Conservation (phyloP, 2,888 invertebrate genomes). For the Argyra leucocephala region DNA sequence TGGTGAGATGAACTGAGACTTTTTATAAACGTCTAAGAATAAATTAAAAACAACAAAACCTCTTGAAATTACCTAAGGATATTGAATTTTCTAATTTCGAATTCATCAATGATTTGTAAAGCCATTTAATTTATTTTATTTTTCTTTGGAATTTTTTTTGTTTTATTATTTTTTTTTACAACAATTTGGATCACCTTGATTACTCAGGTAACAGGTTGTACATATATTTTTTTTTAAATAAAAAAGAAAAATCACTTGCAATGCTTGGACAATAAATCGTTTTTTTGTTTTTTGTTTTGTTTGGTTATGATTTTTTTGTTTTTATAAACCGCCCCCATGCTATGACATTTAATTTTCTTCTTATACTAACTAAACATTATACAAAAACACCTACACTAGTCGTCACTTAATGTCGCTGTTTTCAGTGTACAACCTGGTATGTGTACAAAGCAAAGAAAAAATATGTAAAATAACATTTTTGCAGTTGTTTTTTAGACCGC, state of each 20-base stretch:
- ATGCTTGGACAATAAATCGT: background rate
- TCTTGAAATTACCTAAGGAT: too few species aligned
- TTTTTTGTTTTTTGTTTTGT: background rate
- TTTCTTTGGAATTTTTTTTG: background rate
- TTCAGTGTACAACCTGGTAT: too few species aligned
- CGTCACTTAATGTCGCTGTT: too few species aligned
- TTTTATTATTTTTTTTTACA: background rate
- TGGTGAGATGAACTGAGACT: background rate
- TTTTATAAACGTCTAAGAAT: too few species aligned
- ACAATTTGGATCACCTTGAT: background rate
- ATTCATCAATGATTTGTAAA: too few species aligned
- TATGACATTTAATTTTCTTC: background rate
- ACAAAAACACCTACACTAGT: too few species aligned
- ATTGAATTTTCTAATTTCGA: too few species aligned
- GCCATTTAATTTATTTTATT: background rate
- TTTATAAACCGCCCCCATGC: background rate
- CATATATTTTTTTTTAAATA: background rate
- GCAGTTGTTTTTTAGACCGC: too few species aligned
- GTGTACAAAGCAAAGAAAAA: too few species aligned
- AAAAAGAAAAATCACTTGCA: background rate
- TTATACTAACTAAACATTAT: too few species aligned
- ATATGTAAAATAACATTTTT: too few species aligned
- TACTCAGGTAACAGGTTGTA: background rate
- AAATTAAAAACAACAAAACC: too few species aligned
- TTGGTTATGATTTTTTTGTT: background rate